Evolutionary conservation across 2,888 invertebrate species (phyloP).

Genomic region (Nipponacmea schrenckii): DNA sequence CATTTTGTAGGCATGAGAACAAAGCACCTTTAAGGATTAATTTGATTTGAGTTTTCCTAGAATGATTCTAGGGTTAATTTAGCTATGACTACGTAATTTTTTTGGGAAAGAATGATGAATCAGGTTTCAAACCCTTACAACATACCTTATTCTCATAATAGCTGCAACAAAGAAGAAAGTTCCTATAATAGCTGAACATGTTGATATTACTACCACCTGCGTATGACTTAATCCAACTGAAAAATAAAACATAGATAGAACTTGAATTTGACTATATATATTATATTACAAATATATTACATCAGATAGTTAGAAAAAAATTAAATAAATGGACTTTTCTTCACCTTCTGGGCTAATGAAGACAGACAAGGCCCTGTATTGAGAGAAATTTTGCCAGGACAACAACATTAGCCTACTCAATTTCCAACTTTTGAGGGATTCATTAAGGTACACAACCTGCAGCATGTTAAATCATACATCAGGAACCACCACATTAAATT

Average conservation of each 20-base stretch:
- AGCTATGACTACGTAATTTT: too few relatives aligned
- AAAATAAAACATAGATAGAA: conserved; percentile 10
- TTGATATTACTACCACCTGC: conserved; percentile 56
- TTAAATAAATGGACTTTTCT: neutral
- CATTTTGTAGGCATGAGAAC: too few relatives aligned
- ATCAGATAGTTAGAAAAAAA: neutral
- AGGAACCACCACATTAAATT: too few relatives aligned
- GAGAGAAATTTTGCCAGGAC: neutral
- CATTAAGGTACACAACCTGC: too few relatives aligned
- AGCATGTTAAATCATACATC: too few relatives aligned
- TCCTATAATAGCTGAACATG: conserved; percentile 57
- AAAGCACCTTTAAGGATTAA: too few relatives aligned
- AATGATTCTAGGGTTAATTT: too few relatives aligned
- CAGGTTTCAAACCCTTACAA: neutral
- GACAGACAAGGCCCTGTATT: neutral
- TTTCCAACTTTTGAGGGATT: too few relatives aligned
- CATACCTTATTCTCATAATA: conserved; percentile 53
- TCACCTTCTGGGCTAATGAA: neutral
- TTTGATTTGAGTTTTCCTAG: too few relatives aligned
- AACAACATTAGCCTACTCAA: neutral
- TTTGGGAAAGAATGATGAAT: too few relatives aligned
- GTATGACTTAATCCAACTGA: conserved; percentile 53
- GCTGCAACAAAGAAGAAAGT: conserved; percentile 56
- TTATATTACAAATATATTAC: neutral
- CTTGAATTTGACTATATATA: too few relatives aligned